Evolutionary conservation across 2,797 vertebrate genomes (phyloP), one percentile per base, ranked within the genome.

Genomic region (Enteromius afrohamiltoni): DNA sequence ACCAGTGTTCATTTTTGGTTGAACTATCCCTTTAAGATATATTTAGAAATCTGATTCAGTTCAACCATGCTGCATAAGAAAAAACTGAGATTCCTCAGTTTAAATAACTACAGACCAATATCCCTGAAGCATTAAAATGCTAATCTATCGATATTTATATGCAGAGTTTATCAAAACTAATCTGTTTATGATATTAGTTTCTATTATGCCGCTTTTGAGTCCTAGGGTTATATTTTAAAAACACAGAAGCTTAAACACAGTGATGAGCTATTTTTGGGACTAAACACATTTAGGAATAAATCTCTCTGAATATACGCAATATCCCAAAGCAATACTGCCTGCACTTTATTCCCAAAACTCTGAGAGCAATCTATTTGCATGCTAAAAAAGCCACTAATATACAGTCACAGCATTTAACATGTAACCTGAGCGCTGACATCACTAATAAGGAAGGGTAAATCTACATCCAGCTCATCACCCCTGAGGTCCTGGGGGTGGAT

Each of bases 381-480:
- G n/a, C 53, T 60, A 37, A 26, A 17, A 47, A 45, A 45, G 0
- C 1, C 1, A 53, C 34, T n/a, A 34, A 74, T 34, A 34, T 14
- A 14, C 29, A 14, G n/a, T n/a, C 19, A 37, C 21, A 11, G 11
- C 5, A 14, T 37, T 53, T 53, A 74, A 55, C 51, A 34, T 19
- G n/a, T 23, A 68, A 70, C 4, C 37, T 11, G 6, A 45, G 37
- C 1, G 4, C 13, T 71, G 37, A 67, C 58, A 34, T 21, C 17
- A 14, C 37, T 31, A 68, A 79, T 60, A 78, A 31, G 17, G 11
- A 79, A 45, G 60, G 83, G 55, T 42, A 62, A 55, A 78, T 51
- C 17, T 53, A 78, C 68, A 73, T 83, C 68, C 40, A 69, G 82
- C 80, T 73, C 67, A 40, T 70, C 55, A 29, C 34, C 6, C 29